A percentile compares a stretch with the other conserved stretches of the same genome.
Evolutionary conservation across 1,140 invertebrate species (phyloP).

Genomic region (Aphelenchoides fujianensis): DNA sequence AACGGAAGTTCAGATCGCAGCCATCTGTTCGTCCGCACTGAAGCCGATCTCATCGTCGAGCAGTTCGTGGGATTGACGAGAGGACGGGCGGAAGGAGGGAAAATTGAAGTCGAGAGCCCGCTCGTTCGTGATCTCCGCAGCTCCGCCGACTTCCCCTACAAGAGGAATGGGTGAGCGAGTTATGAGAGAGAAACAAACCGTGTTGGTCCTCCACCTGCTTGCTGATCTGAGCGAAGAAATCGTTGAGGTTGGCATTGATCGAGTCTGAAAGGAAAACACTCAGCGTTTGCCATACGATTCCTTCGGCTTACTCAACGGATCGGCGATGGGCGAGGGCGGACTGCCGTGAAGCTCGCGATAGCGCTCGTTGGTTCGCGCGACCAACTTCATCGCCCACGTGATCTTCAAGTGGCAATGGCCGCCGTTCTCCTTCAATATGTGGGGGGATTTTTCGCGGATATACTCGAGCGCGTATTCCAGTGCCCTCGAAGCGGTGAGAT

Average conservation of each 20-base stretch:
- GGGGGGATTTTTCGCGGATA: conserved; percentile 54
- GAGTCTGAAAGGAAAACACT: background rate
- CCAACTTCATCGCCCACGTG: conserved; percentile 61
- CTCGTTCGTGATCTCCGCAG: conserved; percentile 17
- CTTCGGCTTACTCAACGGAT: background rate
- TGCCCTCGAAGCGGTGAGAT: conserved; percentile 58
- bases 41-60: background rate
- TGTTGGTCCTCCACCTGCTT: background rate
- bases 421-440: conserved; percentile 56
- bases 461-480: conserved; percentile 53
- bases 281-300: too few relatives aligned
- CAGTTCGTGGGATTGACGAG: background rate
- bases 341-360: conserved; percentile 39
- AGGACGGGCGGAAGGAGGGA: background rate
- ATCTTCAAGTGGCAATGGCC: conserved; percentile 60
- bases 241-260: background rate
- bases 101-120: conserved; percentile 11
- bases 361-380: conserved; percentile 46
- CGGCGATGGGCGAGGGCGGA: conserved; percentile 2
- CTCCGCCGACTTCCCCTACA: background rate
- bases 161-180: background rate
- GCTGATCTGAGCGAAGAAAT: conserved; percentile 1
- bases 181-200: background rate
- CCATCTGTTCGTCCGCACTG: background rate
- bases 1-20: too few relatives aligned